phyloP scores from a whole-genome alignment of 2,888 invertebrate species.

The Campoletis raptor region DNA sequence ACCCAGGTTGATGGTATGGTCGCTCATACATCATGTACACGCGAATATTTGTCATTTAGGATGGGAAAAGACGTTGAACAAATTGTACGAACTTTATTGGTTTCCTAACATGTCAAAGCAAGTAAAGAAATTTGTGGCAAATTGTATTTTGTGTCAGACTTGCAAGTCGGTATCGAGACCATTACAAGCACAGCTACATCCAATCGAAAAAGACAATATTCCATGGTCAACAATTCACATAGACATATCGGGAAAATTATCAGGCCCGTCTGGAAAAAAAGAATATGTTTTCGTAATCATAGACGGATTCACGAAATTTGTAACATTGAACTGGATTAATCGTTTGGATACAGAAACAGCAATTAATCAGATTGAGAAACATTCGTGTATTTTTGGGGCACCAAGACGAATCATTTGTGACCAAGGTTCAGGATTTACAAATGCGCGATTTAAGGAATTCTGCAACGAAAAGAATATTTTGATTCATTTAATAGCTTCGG shows the following conservation, averaged over 20 bases:
- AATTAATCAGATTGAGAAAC: conserved; percentile 15
- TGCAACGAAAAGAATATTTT: conserved; percentile 29
- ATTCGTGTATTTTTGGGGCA: conserved; percentile 20
- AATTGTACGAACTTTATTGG: conserved; percentile 77
- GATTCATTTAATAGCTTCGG: conserved; percentile 42
- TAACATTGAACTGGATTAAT: conserved; percentile 60
- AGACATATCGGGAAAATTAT: conserved; percentile 71
- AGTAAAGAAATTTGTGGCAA: conserved; percentile 78
- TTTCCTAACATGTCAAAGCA: conserved; percentile 75
- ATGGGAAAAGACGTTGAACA: conserved; percentile 55
- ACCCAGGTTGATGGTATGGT: conserved; percentile 60
- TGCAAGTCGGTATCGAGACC: conserved; percentile 76
- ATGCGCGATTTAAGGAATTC: conserved; percentile 25
- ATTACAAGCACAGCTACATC: conserved; percentile 74
- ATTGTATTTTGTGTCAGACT: conserved; percentile 77
- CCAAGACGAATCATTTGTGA: conserved; percentile 30
- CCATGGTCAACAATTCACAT: conserved; percentile 77
- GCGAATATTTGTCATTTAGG: conserved; percentile 60
- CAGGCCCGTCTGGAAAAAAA: conserved; percentile 73
- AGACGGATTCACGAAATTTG: conserved; percentile 75
- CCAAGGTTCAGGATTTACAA: conserved; percentile 17
- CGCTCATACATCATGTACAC: conserved; percentile 60
- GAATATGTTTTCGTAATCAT: conserved; percentile 74
- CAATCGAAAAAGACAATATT: conserved; percentile 75
- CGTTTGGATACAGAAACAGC: conserved; percentile 10